These are phyloP conservation scores for Pleuronectes platessa DNA, from an alignment of 2,113 vertebrate genomes.

Conservation along the genomic window DNA sequence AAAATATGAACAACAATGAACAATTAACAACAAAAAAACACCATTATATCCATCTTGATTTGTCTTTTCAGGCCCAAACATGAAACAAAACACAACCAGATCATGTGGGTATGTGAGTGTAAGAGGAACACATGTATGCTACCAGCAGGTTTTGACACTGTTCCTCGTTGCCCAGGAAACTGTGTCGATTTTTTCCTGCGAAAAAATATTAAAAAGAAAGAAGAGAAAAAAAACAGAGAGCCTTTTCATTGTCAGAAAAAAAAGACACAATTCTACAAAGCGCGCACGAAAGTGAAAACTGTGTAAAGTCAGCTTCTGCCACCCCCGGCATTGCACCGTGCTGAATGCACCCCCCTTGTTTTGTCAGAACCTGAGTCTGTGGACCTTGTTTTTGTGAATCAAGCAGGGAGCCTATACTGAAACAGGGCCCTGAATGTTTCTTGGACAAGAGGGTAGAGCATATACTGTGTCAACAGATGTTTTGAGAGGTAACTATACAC, in stretches of 20 bases:
- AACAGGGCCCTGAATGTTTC: conserved; percentile 35
- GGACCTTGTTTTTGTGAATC: conserved; percentile 25
- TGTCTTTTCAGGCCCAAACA: neutral
- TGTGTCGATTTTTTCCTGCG: conserved; percentile 20
- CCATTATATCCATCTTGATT: conserved; percentile 2
- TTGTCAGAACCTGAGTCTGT: conserved; percentile 62
- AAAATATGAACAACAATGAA: conserved; percentile 43
- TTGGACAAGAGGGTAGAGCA: neutral
- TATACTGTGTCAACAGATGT: conserved; percentile 4
- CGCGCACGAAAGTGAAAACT: conserved; percentile 28
- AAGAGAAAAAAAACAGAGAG: neutral
- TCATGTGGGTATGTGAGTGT: conserved; percentile 26
- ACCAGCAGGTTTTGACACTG: conserved; percentile 45
- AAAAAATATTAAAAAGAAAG: neutral
- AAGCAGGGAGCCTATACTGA: conserved; percentile 29
- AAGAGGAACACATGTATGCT: conserved; percentile 56
- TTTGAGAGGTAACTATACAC: conserved; percentile 38
- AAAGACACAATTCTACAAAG: conserved; percentile 32
- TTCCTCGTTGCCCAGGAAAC: conserved; percentile 52
- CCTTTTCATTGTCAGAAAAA: conserved; percentile 46
- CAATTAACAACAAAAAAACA: neutral
- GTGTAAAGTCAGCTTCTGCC: conserved; percentile 19
- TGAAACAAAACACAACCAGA: conserved; percentile 20
- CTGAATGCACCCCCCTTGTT: conserved; percentile 16
- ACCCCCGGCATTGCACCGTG: neutral